Conservation (phyloP, 2,888 invertebrate species). For the Drosophila vallismaia region DNA sequence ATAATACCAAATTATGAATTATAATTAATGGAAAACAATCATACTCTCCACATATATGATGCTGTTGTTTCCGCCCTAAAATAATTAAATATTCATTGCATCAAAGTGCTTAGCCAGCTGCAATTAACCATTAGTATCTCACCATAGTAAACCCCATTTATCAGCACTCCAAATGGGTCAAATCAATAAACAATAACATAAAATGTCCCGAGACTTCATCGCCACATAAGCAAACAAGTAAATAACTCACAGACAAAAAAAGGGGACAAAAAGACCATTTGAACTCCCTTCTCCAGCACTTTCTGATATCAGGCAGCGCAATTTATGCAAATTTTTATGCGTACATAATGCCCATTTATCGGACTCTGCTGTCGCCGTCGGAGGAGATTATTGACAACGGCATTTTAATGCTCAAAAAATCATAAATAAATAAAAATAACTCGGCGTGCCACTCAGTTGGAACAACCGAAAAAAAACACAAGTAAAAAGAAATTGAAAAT, state of each 20-base stretch:
- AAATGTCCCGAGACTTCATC: conserved; percentile 24
- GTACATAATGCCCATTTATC: conserved; percentile 73
- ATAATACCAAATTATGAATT: not conserved
- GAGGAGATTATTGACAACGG: conserved; percentile 67
- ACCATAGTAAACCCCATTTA: conserved; percentile 19
- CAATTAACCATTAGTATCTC: conserved; percentile 5
- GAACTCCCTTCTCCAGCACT: conserved; percentile 26
- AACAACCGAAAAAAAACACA: conserved; percentile 23
- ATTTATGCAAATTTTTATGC: conserved; percentile 66
- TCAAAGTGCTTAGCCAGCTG: conserved; percentile 13
- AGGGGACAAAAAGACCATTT: conserved; percentile 25
- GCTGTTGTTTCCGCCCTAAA: not conserved
- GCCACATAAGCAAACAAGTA: conserved; percentile 11
- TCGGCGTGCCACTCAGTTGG: conserved; percentile 60
- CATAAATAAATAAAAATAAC: conserved; percentile 62
- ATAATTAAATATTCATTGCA: conserved; percentile 6
- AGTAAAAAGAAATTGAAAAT: conserved; percentile 33
- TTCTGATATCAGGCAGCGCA: conserved; percentile 36
- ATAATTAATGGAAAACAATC: not conserved
- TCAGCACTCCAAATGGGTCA: conserved; percentile 59
- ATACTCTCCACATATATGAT: conserved; percentile 11
- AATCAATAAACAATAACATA: conserved; percentile 65
- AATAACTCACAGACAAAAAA: conserved; percentile 30
- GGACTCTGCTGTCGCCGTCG: conserved; percentile 29
- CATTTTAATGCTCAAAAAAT: conserved; percentile 64